Percentiles rank a stretch among this genome's conserved stretches.
Evolutionary conservation across 2,797 vertebrate genomes (phyloP).

Genomic region (Pangasius krempfi): DNA sequence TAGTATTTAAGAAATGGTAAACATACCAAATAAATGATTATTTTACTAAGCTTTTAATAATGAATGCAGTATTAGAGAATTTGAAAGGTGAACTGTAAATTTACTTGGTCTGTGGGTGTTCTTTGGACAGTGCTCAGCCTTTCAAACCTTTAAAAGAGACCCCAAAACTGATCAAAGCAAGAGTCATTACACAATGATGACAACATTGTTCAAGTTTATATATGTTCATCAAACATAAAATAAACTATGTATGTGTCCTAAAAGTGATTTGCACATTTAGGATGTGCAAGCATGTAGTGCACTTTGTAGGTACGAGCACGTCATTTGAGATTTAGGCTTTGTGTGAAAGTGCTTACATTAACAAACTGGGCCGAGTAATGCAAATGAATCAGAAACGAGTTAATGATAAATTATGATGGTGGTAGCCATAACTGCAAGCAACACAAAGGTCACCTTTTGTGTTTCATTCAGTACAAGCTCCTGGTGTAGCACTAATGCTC

Average conservation of each 20-base stretch:
- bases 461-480: not conserved
- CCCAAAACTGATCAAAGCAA: not conserved
- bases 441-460: not conserved
- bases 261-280: not conserved
- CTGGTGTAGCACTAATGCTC: not conserved
- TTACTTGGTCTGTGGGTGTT: conserved; percentile 65
- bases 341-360: not conserved
- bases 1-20: not conserved
- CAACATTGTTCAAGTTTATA: not conserved
- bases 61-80: not conserved
- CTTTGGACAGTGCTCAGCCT: conserved; percentile 82
- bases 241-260: not conserved
- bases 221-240: not conserved
- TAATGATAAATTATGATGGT: not conserved
- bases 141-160: conserved; percentile 82
- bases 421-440: not conserved
- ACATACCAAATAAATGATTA: not conserved
- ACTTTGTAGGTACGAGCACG: not conserved
- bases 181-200: not conserved
- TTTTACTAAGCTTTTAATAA: not conserved
- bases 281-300: not conserved
- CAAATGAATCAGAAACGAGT: not conserved
- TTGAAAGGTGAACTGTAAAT: not conserved
- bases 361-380: not conserved
- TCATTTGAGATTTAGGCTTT: not conserved